These are phyloP conservation scores for Neria commutata DNA, from an alignment of 2,888 invertebrate genomes.

Conservation along the genomic window DNA sequence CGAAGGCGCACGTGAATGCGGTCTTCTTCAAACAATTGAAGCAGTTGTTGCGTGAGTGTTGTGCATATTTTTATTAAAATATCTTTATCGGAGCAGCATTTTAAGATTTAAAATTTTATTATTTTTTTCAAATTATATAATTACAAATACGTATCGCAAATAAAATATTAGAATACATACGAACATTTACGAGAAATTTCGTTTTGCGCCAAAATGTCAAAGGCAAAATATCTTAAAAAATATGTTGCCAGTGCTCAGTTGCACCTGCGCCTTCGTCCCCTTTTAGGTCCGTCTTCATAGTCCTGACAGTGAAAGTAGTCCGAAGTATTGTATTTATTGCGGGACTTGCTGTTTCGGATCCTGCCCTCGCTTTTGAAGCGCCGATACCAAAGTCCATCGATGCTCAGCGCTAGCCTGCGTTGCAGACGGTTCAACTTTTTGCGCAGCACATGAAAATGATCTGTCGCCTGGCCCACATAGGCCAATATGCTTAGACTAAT, in stretches of 20 bases:
- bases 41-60: conserved; percentile 66
- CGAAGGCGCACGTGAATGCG: conserved; percentile 78
- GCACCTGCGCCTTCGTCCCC: conserved; percentile 6
- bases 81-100: background rate
- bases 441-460: conserved; percentile 33
- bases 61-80: background rate
- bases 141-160: too few relatives aligned
- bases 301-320: conserved; percentile 3
- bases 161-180: too few relatives aligned
- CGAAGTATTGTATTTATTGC: background rate
- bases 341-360: background rate
- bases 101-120: background rate
- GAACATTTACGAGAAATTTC: too few relatives aligned
- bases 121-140: background rate
- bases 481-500: conserved; percentile 31
- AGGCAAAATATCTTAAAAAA: too few relatives aligned
- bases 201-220: too few relatives aligned
- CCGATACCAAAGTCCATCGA: conserved; percentile 16
- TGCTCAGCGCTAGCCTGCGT: conserved; percentile 18
- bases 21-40: conserved; percentile 75
- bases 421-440: conserved; percentile 29
- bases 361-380: too few relatives aligned
- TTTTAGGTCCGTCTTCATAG: conserved; percentile 3
- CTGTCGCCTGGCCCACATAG: conserved; percentile 32
- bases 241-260: too few relatives aligned